Evolutionary conservation across 2,113 vertebrate genomes (phyloP), one percentile per base, ranked within the genome.

Genomic region (Ardeotis arabs): DNA sequence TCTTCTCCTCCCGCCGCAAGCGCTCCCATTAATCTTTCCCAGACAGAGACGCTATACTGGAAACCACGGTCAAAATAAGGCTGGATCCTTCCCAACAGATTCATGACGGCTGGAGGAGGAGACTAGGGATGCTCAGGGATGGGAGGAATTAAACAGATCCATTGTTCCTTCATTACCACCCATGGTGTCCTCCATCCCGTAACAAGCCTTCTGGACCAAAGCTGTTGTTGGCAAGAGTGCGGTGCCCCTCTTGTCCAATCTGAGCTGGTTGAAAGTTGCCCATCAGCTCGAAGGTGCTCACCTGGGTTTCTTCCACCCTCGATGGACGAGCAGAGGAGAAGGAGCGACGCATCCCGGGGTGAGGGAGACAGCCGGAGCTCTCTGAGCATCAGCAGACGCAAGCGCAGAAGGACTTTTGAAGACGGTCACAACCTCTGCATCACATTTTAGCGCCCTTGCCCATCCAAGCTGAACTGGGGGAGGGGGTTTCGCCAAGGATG

Each of bases 331-430:
- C 11, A 5, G 20, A 16, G 17, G 41, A 69, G 37, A 41, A 59
- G 58, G n/a, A 77, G 19, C 3, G 1, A 37, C 4, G 1, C 50
- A 7, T 27, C 50, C 25, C 0, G 0, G 8, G 14, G 14, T 25
- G 53, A 56, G 6, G 83, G 66, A 56, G 59, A 4, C 3, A 17
- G 23, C n/a, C 1, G 0, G 58, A 62, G 52, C 31, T 25, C 72
- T 31, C 66, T 33, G 52, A 45, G 10, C 60, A 45, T 20, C 17
- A 20, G 14, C 39, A 29, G 56, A 11, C 2, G 5, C 59, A 6
- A 41, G 58, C 1, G 0, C 56, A 41, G 39, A n/a, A 63, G 33
- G 37, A 35, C 53, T 74, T 64, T 0, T 8, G 35, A 23, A 27
- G 79, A 28, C 8, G 7, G 49, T 8, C 28, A 4, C 11, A 52